A percentile compares a stretch with the other conserved stretches of the same genome.
Evolutionary conservation across 2,888 invertebrate species (phyloP).

Genomic region (Stegophylla sp.): DNA sequence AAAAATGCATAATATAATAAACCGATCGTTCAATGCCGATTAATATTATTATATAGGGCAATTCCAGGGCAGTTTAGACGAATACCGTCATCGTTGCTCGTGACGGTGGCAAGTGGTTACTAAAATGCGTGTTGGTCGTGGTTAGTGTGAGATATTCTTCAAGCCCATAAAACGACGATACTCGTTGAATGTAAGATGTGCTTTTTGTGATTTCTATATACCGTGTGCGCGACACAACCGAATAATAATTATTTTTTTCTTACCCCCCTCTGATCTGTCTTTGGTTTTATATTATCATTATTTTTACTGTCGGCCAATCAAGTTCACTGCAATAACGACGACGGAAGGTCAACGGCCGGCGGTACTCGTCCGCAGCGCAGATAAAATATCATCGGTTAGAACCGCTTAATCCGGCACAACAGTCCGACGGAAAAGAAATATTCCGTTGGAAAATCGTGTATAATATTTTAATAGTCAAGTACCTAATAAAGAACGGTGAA

Average conservation of each 20-base stretch:
- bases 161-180: not conserved
- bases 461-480: not conserved
- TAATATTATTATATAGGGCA: no score
- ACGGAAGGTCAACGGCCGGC: constrained; percentile 51
- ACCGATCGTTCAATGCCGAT: not conserved
- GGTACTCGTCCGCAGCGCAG: constrained; percentile 28
- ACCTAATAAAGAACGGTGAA: not conserved
- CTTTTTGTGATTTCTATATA: not conserved
- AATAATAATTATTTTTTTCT: constrained; percentile 34
- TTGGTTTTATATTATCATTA: constrained; percentile 7
- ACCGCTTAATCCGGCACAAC: constrained; percentile 27
- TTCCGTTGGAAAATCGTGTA: constrained; percentile 24
- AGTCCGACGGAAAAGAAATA: constrained; percentile 6
- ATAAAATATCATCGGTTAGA: constrained; percentile 34
- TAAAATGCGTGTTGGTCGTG: constrained; percentile 18
- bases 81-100: not conserved
- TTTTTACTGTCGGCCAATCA: constrained; percentile 38
- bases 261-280: constrained; percentile 11
- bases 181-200: not conserved
- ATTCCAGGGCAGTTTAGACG: not conserved
- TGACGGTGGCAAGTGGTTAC: constrained; percentile 33
- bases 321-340: constrained; percentile 55
- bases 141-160: not conserved
- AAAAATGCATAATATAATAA: not conserved
- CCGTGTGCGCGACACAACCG: constrained; percentile 7